These are phyloP conservation scores for Protodeltote pygarga DNA, from an alignment of 2,888 invertebrate genomes.

Conservation along the genomic window DNA sequence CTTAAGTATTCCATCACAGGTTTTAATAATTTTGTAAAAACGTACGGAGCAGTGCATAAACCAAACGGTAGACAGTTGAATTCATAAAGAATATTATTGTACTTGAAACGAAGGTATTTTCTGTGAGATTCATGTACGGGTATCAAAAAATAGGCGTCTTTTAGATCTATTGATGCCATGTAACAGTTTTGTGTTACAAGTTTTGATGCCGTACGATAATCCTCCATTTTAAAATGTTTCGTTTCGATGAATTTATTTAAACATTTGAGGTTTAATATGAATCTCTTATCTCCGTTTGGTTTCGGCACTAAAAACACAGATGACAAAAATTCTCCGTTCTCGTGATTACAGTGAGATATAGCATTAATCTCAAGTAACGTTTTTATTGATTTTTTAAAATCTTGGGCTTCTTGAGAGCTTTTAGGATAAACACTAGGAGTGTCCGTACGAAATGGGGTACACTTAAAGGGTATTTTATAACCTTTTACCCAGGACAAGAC, in stretches of 20 bases:
- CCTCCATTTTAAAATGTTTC: slow-evolving; percentile 15
- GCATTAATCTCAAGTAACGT: background rate
- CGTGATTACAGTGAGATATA: background rate
- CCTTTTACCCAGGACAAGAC: slow-evolving; percentile 1
- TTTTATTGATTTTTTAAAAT: background rate
- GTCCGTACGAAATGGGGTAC: background rate
- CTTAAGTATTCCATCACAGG: background rate
- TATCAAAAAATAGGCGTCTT: no score
- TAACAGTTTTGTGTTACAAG: background rate
- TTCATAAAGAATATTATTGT: background rate
- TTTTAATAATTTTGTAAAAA: background rate
- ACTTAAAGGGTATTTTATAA: slow-evolving; percentile 2
- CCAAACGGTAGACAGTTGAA: background rate
- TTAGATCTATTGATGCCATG: background rate
- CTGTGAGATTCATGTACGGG: background rate
- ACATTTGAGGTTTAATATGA: background rate
- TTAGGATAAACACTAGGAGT: background rate
- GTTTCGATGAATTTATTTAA: slow-evolving; percentile 1
- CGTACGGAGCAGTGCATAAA: background rate
- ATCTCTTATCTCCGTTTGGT: no score
- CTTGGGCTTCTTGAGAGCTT: background rate
- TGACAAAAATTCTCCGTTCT: background rate
- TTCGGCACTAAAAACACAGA: background rate
- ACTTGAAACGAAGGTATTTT: background rate
- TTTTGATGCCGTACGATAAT: slow-evolving; percentile 4